A percentile compares a stretch with the other conserved stretches of the same genome.
These are phyloP conservation scores for Lasaia peninsularis DNA, from an alignment of 1,140 invertebrate genomes.

Conservation along the genomic window DNA sequence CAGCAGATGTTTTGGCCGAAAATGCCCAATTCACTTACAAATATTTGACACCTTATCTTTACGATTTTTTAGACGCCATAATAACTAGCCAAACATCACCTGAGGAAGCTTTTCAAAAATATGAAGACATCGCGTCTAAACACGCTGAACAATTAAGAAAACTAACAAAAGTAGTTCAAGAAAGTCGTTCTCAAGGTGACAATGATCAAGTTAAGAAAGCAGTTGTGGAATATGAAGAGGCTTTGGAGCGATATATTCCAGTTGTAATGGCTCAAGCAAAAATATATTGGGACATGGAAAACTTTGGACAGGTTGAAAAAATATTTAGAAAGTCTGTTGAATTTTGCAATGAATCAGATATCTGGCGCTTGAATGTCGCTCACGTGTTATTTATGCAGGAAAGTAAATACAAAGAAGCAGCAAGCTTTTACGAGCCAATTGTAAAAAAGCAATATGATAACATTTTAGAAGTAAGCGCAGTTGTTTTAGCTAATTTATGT, in stretches of 20 bases:
- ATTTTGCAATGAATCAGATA: slow-evolving; percentile 98
- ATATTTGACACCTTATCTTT: slow-evolving; percentile 94
- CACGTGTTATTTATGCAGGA: slow-evolving; percentile 99
- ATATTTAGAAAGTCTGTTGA: slow-evolving; percentile 97
- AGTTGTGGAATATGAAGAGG: slow-evolving; percentile 95
- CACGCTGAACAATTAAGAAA: slow-evolving; percentile 94
- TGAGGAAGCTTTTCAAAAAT: slow-evolving; percentile 97
- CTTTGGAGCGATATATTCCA: slow-evolving; percentile 92
- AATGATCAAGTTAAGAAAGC: slow-evolving; percentile 93
- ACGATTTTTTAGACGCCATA: slow-evolving; percentile 94
- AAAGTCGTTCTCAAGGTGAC: slow-evolving; percentile 91
- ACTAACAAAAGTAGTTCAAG: slow-evolving; percentile 95
- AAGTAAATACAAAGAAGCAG: slow-evolving; percentile 98
- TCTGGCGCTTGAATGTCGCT: slow-evolving; percentile 98
- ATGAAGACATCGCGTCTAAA: slow-evolving; percentile 95
- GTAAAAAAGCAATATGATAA: slow-evolving; percentile 98
- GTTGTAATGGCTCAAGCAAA: slow-evolving; percentile 99
- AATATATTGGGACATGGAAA: slow-evolving; percentile 98
- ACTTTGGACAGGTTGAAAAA: slow-evolving; percentile 96
- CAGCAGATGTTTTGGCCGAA: slow-evolving; percentile 98
- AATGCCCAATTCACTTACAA: slow-evolving; percentile 98
- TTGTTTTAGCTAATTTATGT: slow-evolving; percentile 98
- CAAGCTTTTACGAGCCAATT: slow-evolving; percentile 98
- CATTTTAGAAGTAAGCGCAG: slow-evolving; percentile 95
- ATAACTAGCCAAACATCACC: slow-evolving; percentile 98